Base-by-base conservation (phyloP, 1,140 invertebrate species). In the Trichonephila clavata region DNA sequence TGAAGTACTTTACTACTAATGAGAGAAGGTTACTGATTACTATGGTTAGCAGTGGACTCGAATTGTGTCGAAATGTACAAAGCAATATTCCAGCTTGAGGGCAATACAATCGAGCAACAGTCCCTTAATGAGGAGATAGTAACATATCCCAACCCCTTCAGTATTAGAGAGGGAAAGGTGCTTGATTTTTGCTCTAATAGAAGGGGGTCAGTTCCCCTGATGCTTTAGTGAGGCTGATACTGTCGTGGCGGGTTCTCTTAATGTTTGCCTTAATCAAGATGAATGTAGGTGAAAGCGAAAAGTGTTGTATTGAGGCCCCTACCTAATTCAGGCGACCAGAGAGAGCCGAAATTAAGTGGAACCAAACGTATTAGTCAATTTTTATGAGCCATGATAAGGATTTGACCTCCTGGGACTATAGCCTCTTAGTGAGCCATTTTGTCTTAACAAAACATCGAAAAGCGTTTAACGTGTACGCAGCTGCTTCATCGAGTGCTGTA, bases 211-310 rank as follows among this genome's bases (percentile, higher is more conserved):
- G 68, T 14, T 77, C 24, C 68, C 68, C 68, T 32, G 68, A 13
- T 77, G 16, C 27, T 77, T 65, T 32, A 6, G 24, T 5, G 68
- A 18, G 27, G 18, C 68, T 32, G 68, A 77, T 24, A 57, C 43
- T 24, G 20, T 21, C 21, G 18, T n/a, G 50, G 18, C 7, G 43
- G 43, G 80, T 10, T 83, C 50, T 83, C 21, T 83, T 83, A 83
- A n/a, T 6, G 80, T 57, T 43, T 0, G 10, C 39, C 80, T 57
- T 83, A 83, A 83, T 57, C 80, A 83, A 83, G 80, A 83, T 50
- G n/a, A 83, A 83, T 83, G 80, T 83, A n/a, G 39, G 39, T 83
- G 43, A 83, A 57, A 83, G 80, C 80, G 80, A 83, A 83, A 83
- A 83, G 39, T 50, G 80, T 57, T 83, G 80, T 83, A 83, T 83